These are phyloP conservation scores for Colletes gigas DNA, from an alignment of 1,140 invertebrate species.

Conservation along the genomic window DNA sequence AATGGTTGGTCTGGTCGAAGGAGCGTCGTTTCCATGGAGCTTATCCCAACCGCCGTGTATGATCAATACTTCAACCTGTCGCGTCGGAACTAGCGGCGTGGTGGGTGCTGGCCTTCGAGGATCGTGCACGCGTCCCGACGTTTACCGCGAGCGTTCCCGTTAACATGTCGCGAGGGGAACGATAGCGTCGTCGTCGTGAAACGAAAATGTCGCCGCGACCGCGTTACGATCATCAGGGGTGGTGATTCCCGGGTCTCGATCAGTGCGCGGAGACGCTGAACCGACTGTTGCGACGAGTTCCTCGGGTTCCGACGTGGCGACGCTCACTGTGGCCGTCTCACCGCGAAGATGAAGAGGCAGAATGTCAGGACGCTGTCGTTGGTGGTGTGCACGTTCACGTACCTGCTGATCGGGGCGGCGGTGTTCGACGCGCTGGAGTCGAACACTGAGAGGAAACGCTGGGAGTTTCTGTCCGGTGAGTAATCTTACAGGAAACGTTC, in stretches of 20 bases:
- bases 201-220: neutral
- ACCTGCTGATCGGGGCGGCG: conserved; percentile 98
- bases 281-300: neutral
- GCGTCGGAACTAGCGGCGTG: conserved; percentile 18
- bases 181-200: conserved; percentile 25
- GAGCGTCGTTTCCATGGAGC: conserved; percentile 32
- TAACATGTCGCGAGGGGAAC: conserved; percentile 29
- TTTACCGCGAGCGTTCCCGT: neutral
- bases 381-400: conserved; percentile 99
- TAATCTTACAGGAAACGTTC: neutral
- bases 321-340: neutral
- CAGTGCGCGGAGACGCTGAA: conserved; percentile 1
- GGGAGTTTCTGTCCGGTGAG: conserved; percentile 90
- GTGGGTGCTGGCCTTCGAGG: conserved; percentile 40
- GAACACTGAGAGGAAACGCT: conserved; percentile 93
- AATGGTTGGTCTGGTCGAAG: neutral
- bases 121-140: conserved; percentile 9
- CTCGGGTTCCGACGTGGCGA: neutral
- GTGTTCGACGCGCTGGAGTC: conserved; percentile 99
- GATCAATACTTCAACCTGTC: conserved; percentile 60
- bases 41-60: conserved; percentile 40
- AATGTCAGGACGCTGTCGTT: conserved; percentile 99
- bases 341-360: conserved; percentile 92
- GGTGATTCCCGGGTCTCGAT: too few relatives aligned
- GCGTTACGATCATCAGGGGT: neutral